Percentiles rank a stretch among this genome's conserved stretches.
Conservation (phyloP, 2,113 vertebrate species). For the Holacanthus passer region DNA sequence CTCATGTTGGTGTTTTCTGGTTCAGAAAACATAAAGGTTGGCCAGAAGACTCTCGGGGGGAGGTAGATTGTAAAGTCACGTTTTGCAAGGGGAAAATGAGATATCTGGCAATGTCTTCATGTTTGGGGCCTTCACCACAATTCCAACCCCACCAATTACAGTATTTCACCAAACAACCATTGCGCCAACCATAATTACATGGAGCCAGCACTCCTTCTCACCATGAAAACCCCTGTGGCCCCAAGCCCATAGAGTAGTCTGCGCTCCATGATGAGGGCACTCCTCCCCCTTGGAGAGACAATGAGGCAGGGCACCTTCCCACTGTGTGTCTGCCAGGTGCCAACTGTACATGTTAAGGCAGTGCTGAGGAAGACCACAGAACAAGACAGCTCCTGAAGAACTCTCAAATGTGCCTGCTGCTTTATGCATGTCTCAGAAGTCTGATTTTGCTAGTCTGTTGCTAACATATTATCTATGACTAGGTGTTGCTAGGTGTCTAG, state of each 20-base stretch:
- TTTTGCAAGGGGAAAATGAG: constrained; percentile 44
- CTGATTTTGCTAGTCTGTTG: neutral
- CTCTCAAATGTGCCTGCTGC: neutral
- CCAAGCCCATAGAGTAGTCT: constrained; percentile 23
- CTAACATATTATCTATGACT: neutral
- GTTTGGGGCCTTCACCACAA: constrained; percentile 66
- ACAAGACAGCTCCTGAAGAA: neutral
- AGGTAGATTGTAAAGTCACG: constrained; percentile 35
- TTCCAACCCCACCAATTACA: constrained; percentile 66
- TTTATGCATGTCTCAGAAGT: neutral
- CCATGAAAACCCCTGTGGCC: constrained; percentile 63
- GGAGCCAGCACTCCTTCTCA: constrained; percentile 47
- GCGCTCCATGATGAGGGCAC: constrained; percentile 13
- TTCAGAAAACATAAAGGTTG: constrained; percentile 47
- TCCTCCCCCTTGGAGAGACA: neutral
- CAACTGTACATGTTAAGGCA: neutral
- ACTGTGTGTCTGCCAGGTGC: neutral
- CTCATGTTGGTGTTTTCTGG: constrained; percentile 34
- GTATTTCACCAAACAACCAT: constrained; percentile 74
- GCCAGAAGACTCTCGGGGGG: neutral
- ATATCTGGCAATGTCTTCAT: constrained; percentile 55
- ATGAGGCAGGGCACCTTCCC: neutral
- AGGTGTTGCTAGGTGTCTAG: neutral
- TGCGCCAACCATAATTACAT: constrained; percentile 78
- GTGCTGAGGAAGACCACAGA: neutral